Evolutionary conservation across 2,888 invertebrate species (phyloP).

Genomic region (Sipha maydis): DNA sequence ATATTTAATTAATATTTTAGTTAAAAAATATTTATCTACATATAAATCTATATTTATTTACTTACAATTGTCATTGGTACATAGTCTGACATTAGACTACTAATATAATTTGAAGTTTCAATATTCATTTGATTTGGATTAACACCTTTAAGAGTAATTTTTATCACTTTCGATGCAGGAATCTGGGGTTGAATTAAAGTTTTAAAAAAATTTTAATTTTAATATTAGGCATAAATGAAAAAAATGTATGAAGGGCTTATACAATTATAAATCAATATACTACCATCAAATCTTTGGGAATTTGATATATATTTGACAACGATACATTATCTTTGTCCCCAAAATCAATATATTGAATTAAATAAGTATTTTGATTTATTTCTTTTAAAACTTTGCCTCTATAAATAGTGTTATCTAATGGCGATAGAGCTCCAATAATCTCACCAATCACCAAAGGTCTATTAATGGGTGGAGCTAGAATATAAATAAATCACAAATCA

Average conservation of each 20-base stretch:
- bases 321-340: conserved; percentile 42
- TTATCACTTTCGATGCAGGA: conserved; percentile 28
- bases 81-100: conserved; percentile 18
- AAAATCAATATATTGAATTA: conserved; percentile 46
- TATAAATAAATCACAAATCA: background rate
- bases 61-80: conserved; percentile 49
- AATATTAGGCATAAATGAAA: background rate
- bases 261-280: background rate
- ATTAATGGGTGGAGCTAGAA: conserved; percentile 30
- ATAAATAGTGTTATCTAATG: conserved; percentile 25
- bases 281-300: conserved; percentile 45
- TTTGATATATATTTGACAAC: conserved; percentile 30
- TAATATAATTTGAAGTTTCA: conserved; percentile 17
- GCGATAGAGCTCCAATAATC: conserved; percentile 42
- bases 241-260: background rate
- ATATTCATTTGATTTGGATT: background rate
- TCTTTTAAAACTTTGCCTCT: conserved; percentile 54
- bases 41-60: background rate
- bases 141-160: conserved; percentile 39
- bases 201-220: background rate
- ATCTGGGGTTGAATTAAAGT: background rate
- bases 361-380: conserved; percentile 9
- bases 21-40: too few relatives aligned
- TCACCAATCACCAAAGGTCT: conserved; percentile 43
- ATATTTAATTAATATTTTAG: too few relatives aligned